Evolutionary conservation across 2,113 vertebrate species (phyloP).

Genomic region (Lagopus leucura): DNA sequence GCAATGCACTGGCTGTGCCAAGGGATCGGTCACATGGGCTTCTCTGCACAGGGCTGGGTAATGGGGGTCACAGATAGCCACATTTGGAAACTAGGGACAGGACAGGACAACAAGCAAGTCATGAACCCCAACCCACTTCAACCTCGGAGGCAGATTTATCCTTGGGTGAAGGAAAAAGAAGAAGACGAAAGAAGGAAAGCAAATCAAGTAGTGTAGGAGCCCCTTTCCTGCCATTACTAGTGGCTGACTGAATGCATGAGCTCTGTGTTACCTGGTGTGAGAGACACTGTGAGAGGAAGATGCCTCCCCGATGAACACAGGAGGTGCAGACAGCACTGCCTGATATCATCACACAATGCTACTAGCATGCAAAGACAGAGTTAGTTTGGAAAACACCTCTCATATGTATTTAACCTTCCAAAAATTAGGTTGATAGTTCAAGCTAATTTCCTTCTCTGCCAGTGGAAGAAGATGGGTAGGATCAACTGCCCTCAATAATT

Average conservation of each 20-base stretch:
- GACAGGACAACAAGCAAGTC: neutral
- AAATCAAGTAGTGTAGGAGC: neutral
- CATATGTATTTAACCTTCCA: neutral
- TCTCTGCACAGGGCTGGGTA: constrained; percentile 12
- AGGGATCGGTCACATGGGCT: neutral
- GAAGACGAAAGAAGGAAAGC: neutral
- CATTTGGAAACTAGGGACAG: neutral
- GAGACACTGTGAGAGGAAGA: neutral
- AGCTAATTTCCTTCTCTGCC: neutral
- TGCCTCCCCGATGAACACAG: neutral
- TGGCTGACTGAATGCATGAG: neutral
- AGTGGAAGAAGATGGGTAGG: neutral
- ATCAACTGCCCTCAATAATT: neutral
- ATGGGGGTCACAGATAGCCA: constrained; percentile 15
- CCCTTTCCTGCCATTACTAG: neutral
- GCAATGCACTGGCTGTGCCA: constrained; percentile 32
- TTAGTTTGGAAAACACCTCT: neutral
- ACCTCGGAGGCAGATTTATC: neutral
- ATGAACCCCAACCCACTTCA: neutral
- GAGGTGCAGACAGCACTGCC: neutral
- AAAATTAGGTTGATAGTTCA: neutral
- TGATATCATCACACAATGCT: neutral
- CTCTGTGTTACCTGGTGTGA: neutral
- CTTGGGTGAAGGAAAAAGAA: neutral
- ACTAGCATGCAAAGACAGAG: neutral